These are phyloP conservation scores for Leptopilina clavipes DNA, from an alignment of 1,140 invertebrate species.

Conservation along the genomic window DNA sequence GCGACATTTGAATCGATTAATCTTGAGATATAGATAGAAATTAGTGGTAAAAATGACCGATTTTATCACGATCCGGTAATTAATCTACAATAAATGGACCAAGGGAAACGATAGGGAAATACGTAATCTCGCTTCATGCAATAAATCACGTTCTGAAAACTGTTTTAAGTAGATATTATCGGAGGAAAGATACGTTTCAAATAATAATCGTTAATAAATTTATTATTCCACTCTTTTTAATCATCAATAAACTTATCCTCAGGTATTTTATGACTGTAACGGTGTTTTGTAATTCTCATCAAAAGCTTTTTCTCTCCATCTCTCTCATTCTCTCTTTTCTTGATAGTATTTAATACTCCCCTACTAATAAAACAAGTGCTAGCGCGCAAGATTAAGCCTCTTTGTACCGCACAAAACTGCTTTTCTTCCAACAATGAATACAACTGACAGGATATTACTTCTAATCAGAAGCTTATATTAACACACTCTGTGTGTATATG, in stretches of 20 bases:
- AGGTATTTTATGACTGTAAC: conserved; percentile 9
- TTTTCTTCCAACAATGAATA: conserved; percentile 13
- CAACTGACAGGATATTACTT: conserved; percentile 10
- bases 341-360: conserved; percentile 5
- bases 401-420: neutral
- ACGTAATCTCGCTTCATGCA: neutral
- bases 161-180: neutral
- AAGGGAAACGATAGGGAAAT: neutral
- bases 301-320: neutral
- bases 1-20: too few species aligned
- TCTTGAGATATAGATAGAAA: too few species aligned
- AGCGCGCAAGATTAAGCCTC: neutral
- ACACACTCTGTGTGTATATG: too few species aligned
- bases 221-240: conserved; percentile 13
- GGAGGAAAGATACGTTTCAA: conserved; percentile 2
- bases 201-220: conserved; percentile 30
- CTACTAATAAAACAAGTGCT: conserved; percentile 5
- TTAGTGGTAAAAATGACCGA: too few species aligned
- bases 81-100: conserved; percentile 11
- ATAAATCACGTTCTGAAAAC: conserved; percentile 8
- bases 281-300: neutral
- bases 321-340: neutral
- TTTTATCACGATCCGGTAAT: too few species aligned
- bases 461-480: neutral
- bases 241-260: conserved; percentile 23